Evolutionary conservation across 2,797 vertebrate genomes (phyloP), one percentile per base, ranked within the genome.

Genomic region (Sarcophilus harrisii): DNA sequence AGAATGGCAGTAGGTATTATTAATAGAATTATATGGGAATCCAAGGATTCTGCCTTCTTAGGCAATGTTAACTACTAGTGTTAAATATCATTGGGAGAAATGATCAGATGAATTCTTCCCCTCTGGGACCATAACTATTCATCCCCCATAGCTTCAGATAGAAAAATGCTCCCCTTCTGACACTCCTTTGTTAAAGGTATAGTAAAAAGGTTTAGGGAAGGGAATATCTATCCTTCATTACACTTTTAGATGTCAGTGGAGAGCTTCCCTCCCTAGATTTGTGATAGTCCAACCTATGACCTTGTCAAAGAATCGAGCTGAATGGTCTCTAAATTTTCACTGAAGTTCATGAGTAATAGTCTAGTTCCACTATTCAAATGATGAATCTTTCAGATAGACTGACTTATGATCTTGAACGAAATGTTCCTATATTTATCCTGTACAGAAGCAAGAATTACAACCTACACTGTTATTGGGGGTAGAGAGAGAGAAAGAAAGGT

Each of bases 251-350:
- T 49, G 73, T 87, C 73, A 87, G 73, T 45, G 24, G 73, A 87
- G 73, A 38, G 38, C 38, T 49, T 87, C 38, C 38, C 73, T 87
- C 38, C 38, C 38, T 87, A 87, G 73, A 87, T 87, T 87, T 87
- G 73, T 87, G 73, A 45, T 49, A 87, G 73, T 87, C 38, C 73
- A 87, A 87, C 87, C 91, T 97, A 87, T 92, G 90, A 87, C 92
- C 90, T 97, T 94, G 38, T 95, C 89, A 94, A 62, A 96, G 96
- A 96, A 98, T 59, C 16, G 89, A 96, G 91, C 95, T 90, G 94
- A 95, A 52, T 96, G 27, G 91, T 81, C 89, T 96, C 90, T 95
- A 95, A 96, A 96, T 95, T 90, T 97, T 32, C 73, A 93, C 38
- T 91, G 95, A 92, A 66, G 58, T 94, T 97, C 93, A 93, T 96